Evolutionary conservation across 2,113 vertebrate species (phyloP).

Genomic region (Entomyzon cyanotis): DNA sequence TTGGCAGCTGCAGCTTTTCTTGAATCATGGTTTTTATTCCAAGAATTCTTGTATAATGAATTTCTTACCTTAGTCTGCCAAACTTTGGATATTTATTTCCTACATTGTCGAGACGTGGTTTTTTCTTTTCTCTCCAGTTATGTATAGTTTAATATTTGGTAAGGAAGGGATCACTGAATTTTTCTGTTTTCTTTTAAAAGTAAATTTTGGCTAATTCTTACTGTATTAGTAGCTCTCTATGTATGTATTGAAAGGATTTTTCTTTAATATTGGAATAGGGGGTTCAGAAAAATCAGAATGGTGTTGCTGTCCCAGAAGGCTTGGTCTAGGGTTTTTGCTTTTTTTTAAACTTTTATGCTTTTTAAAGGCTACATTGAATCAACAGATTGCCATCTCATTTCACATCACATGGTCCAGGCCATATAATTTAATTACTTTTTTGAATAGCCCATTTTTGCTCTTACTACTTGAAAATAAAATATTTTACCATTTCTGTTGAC

Average conservation of each 20-base stretch:
- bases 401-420: background rate
- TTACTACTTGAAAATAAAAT: background rate
- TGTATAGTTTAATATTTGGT: background rate
- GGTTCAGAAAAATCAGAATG: background rate
- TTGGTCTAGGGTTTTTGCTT: background rate
- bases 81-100: background rate
- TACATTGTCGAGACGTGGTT: background rate
- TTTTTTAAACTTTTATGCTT: background rate
- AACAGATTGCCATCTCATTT: background rate
- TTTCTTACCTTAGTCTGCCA: conserved; percentile 33
- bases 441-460: background rate
- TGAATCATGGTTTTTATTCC: conserved; percentile 11
- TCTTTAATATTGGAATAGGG: background rate
- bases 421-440: background rate
- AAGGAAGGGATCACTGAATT: background rate
- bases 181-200: background rate
- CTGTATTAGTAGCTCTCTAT: background rate
- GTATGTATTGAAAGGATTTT: background rate
- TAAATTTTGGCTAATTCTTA: background rate
- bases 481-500: background rate
- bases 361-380: background rate
- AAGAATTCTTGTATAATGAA: conserved; percentile 2
- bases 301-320: background rate
- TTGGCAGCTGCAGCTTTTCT: conserved; percentile 54
- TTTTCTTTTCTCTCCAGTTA: background rate